Percentiles rank a stretch among this genome's conserved stretches.
Conservation (phyloP, 1,140 invertebrate genomes). For the Drosophila busckii region DNA sequence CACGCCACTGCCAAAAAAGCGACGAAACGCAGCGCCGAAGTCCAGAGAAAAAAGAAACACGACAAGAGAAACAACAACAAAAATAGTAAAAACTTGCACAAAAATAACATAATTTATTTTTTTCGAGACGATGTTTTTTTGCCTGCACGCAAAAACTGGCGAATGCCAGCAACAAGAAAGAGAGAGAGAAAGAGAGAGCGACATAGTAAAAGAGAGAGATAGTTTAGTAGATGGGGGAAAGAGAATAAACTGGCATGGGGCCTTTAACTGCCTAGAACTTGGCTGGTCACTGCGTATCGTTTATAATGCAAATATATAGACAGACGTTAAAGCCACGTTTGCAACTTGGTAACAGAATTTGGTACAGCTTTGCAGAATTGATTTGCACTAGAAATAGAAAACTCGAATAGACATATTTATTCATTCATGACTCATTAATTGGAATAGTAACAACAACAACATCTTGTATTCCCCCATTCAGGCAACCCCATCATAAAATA, state of each 20-base stretch:
- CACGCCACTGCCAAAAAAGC: slow-evolving; percentile 50
- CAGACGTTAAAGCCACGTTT: slow-evolving; percentile 55
- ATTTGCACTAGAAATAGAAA: too few species aligned
- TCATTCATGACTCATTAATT: slow-evolving; percentile 20
- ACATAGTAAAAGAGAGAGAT: not conserved
- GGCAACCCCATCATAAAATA: slow-evolving; percentile 35
- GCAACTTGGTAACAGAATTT: too few species aligned
- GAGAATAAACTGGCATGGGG: not conserved
- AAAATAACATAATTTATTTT: slow-evolving; percentile 76
- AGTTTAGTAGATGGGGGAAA: not conserved
- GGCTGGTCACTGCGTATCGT: slow-evolving; percentile 48
- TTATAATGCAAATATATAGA: slow-evolving; percentile 72
- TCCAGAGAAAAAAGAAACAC: slow-evolving; percentile 20
- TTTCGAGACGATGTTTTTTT: slow-evolving; percentile 5
- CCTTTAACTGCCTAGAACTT: slow-evolving; percentile 16
- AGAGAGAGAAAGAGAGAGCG: slow-evolving; percentile 1
- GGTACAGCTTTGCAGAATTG: too few species aligned
- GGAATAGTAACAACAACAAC: slow-evolving; percentile 1
- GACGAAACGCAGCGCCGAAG: slow-evolving; percentile 60
- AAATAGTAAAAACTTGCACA: slow-evolving; percentile 66
- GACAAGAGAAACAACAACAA: slow-evolving; percentile 10
- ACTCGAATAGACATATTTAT: slow-evolving; percentile 31
- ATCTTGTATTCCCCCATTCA: not conserved
- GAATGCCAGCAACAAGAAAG: not conserved
- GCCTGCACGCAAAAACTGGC: slow-evolving; percentile 55